Evolutionary conservation across 2,888 invertebrate species (phyloP).

Genomic region (Melanargia galathea): DNA sequence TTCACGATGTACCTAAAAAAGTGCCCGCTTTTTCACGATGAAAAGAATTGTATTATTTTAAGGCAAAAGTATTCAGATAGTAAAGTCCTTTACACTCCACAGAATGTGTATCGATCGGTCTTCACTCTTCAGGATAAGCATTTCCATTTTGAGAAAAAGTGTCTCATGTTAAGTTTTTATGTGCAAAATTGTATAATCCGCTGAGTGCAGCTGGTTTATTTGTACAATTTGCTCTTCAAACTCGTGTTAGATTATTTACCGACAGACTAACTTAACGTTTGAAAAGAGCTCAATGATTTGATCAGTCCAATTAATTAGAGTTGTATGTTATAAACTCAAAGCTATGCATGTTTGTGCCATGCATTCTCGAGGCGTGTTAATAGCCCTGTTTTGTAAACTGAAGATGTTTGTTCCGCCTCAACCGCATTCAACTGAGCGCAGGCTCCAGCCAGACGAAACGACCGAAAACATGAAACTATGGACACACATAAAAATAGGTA

Average conservation of each 20-base stretch:
- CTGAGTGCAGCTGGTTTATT: no score
- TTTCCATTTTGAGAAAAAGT: no score
- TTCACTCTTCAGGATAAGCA: no score
- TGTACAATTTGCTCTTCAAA: no score
- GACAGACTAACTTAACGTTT: not conserved
- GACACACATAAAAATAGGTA: not conserved
- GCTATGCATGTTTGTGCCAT: not conserved
- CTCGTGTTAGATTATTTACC: not conserved
- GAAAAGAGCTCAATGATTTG: not conserved
- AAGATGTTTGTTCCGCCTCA: constrained; percentile 6
- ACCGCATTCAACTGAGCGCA: not conserved
- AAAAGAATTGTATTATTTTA: no score
- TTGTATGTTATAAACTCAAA: not conserved
- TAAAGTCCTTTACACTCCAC: no score
- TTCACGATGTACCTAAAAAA: no score
- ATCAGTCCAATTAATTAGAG: constrained; percentile 1
- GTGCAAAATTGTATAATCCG: no score
- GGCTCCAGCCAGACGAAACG: not conserved
- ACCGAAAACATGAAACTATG: not conserved
- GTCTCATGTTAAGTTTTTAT: no score
- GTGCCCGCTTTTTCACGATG: no score
- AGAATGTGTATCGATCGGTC: no score
- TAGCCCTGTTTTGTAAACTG: constrained; percentile 17
- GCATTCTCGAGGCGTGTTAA: constrained; percentile 9
- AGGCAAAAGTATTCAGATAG: no score